Evolutionary conservation across 2,888 invertebrate species (phyloP).

Genomic region (Athalia cordata): DNA sequence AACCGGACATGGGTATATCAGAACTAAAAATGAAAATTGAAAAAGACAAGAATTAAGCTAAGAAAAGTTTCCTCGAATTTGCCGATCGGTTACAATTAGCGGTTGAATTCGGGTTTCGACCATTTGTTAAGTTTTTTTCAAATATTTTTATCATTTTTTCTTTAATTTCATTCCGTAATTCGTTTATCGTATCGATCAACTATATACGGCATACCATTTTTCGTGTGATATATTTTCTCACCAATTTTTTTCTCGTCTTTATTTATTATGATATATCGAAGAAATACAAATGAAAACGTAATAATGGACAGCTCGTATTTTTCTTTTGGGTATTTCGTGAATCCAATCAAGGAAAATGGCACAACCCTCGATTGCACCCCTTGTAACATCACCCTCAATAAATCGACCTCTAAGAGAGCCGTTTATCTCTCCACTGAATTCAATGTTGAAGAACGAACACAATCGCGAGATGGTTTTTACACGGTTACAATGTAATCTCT

Average conservation of each 20-base stretch:
- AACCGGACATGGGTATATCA: not conserved
- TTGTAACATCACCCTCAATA: slow-evolving; percentile 11
- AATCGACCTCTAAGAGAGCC: slow-evolving; percentile 30
- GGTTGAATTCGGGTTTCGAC: slow-evolving; percentile 1
- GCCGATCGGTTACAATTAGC: slow-evolving; percentile 28
- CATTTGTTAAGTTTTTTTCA: slow-evolving; percentile 21
- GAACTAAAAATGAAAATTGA: not conserved
- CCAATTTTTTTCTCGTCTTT: too few species aligned
- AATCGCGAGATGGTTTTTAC: slow-evolving; percentile 25
- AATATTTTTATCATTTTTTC: not conserved
- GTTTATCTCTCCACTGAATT: slow-evolving; percentile 22
- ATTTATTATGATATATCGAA: not conserved
- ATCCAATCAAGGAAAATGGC: slow-evolving; percentile 35
- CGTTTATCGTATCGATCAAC: too few species aligned
- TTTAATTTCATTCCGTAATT: too few species aligned
- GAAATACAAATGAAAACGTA: slow-evolving; percentile 11
- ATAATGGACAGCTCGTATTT: slow-evolving; percentile 38
- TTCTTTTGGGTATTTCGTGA: slow-evolving; percentile 17
- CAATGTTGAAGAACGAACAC: slow-evolving; percentile 16
- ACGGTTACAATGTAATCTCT: slow-evolving; percentile 23
- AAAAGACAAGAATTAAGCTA: not conserved
- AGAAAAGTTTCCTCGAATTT: slow-evolving; percentile 4
- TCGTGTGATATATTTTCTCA: not conserved
- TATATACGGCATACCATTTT: slow-evolving; percentile 1
- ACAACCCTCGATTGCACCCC: slow-evolving; percentile 28